phyloP scores from a whole-genome alignment of 2,888 invertebrate species.

The Drosophila incognita region DNA sequence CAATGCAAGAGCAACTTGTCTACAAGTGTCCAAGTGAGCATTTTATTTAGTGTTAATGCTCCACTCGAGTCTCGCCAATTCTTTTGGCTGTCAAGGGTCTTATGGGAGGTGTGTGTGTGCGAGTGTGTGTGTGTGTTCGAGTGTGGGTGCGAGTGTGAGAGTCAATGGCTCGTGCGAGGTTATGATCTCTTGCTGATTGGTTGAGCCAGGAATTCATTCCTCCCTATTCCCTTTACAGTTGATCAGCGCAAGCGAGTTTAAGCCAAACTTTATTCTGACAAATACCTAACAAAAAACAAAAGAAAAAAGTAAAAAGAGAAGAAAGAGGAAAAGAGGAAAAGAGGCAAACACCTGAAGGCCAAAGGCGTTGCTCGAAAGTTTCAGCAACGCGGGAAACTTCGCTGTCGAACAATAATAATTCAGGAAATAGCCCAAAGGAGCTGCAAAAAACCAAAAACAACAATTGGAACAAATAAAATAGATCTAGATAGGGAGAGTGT shows the following conservation, averaged over 20 bases:
- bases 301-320: neutral
- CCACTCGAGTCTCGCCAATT: constrained; percentile 35
- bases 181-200: constrained; percentile 56
- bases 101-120: constrained; percentile 20
- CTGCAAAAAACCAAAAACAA: constrained; percentile 14
- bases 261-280: constrained; percentile 18
- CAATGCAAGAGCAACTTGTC: constrained; percentile 38
- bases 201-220: constrained; percentile 9
- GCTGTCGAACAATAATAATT: constrained; percentile 74
- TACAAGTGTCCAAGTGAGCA: constrained; percentile 38
- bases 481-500: neutral
- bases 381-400: constrained; percentile 49
- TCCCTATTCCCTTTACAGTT: neutral
- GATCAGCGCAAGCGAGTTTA: constrained; percentile 10
- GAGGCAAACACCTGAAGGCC: constrained; percentile 5
- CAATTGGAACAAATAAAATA: constrained; percentile 3
- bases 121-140: constrained; percentile 29
- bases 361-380: constrained; percentile 36
- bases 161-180: constrained; percentile 52
- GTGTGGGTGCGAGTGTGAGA: constrained; percentile 30
- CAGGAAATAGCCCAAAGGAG: constrained; percentile 66
- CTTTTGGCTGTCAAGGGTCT: constrained; percentile 19
- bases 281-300: constrained; percentile 10
- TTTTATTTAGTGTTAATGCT: constrained; percentile 38
- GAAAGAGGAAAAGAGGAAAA: neutral